A percentile compares a stretch with the other conserved stretches of the same genome.
Conservation (phyloP, 2,888 invertebrate genomes). For the Troilus luridus region DNA sequence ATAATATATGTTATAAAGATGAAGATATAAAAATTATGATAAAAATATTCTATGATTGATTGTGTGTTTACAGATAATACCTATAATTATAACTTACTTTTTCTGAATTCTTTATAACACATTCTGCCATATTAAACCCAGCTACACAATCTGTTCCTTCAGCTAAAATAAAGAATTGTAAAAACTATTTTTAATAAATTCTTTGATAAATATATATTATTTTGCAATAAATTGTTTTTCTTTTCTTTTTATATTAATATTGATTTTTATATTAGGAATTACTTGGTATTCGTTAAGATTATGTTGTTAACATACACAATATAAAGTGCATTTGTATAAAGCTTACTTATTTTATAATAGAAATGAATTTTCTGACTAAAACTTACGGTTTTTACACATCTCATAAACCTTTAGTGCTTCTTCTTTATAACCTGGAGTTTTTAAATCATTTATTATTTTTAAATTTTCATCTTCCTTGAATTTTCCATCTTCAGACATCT, state of each 20-base stretch:
- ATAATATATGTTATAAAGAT: too few relatives aligned
- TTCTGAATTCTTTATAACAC: slow-evolving; percentile 59
- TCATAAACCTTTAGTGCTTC: slow-evolving; percentile 60
- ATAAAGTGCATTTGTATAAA: not conserved
- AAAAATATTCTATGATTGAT: too few relatives aligned
- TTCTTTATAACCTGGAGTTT: slow-evolving; percentile 59
- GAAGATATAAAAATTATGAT: too few relatives aligned
- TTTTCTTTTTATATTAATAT: too few relatives aligned
- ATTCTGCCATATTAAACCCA: slow-evolving; percentile 59
- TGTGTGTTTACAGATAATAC: not conserved
- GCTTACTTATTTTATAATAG: not conserved
- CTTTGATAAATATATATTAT: too few relatives aligned
- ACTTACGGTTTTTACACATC: slow-evolving; percentile 60
- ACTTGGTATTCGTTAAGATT: too few relatives aligned
- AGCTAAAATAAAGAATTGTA: not conserved
- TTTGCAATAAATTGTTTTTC: too few relatives aligned
- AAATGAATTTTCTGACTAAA: not conserved
- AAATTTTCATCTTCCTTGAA: slow-evolving; percentile 57
- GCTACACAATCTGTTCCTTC: slow-evolving; percentile 58
- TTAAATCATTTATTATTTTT: slow-evolving; percentile 56
- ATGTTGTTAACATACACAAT: not conserved
- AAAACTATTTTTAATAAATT: too few relatives aligned
- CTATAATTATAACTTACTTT: slow-evolving; percentile 55
- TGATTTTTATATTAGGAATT: too few relatives aligned
- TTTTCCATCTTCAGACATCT: slow-evolving; percentile 60